Conservation (phyloP, 2,797 vertebrate genomes). For the Sebastes steindachneri region DNA sequence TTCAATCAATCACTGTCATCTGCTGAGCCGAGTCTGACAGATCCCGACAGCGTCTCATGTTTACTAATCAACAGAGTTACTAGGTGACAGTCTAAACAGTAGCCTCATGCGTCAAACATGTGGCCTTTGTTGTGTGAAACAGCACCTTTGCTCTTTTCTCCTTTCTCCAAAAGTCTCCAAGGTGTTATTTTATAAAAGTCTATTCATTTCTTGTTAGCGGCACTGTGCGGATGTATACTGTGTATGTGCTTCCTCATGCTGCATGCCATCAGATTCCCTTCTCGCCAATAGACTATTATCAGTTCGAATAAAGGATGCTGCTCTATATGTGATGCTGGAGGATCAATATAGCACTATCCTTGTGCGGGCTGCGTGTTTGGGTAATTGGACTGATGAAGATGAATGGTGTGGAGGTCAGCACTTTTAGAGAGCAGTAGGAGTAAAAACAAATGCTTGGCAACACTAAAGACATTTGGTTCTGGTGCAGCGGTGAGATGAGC, state of each 20-base stretch:
- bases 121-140: background rate
- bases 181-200: background rate
- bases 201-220: background rate
- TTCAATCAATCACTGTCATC: background rate
- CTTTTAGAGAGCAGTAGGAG: constrained; percentile 20
- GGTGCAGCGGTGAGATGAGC: constrained; percentile 16
- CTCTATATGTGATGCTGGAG: background rate
- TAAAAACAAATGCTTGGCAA: constrained; percentile 25
- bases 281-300: constrained; percentile 16
- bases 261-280: background rate
- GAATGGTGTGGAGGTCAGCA: constrained; percentile 49
- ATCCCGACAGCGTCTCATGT: background rate
- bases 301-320: constrained; percentile 12
- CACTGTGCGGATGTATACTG: background rate
- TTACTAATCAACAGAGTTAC: background rate
- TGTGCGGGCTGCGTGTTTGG: constrained; percentile 31
- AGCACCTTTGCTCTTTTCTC: background rate
- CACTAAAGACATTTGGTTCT: constrained; percentile 9
- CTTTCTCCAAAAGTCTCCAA: background rate
- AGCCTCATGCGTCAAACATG: background rate
- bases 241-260: background rate
- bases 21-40: background rate
- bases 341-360: constrained; percentile 44
- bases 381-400: constrained; percentile 57
- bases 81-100: background rate